phyloP scores from a whole-genome alignment of 2,113 vertebrate genomes.

The Bos taurus region DNA sequence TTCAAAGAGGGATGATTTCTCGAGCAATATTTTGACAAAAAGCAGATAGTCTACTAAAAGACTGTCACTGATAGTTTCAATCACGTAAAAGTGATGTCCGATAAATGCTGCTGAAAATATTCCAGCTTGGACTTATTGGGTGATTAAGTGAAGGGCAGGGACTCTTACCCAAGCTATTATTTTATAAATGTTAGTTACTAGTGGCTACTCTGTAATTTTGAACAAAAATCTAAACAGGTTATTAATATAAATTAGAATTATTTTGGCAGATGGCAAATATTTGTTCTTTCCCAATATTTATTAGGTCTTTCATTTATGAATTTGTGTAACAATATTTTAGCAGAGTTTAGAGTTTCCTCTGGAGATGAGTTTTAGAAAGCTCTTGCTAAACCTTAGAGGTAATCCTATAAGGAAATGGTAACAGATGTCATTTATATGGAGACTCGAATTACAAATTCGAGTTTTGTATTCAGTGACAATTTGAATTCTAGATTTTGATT shows the following conservation, averaged over 20 bases:
- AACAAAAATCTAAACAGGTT: neutral
- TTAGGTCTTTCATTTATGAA: slow-evolving; percentile 3
- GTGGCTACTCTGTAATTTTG: neutral
- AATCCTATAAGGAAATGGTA: neutral
- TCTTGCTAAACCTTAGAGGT: neutral
- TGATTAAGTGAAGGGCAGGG: neutral
- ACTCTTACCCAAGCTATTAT: neutral
- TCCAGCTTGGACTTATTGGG: neutral
- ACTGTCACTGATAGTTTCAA: neutral
- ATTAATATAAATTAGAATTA: neutral
- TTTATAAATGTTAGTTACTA: neutral
- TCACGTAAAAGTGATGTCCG: neutral
- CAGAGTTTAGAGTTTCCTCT: neutral
- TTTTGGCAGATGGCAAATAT: neutral
- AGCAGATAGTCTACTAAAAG: neutral
- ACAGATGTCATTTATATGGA: neutral
- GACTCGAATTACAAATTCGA: neutral
- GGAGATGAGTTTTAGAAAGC: neutral
- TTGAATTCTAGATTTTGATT: slow-evolving; percentile 41
- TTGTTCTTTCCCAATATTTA: neutral
- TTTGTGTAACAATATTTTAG: neutral
- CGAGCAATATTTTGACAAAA: neutral
- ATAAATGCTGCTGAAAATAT: neutral
- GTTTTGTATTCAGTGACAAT: neutral
- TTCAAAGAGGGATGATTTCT: neutral